phyloP scores from a whole-genome alignment of 2,888 invertebrate species.

The Heliconius ethilla region DNA sequence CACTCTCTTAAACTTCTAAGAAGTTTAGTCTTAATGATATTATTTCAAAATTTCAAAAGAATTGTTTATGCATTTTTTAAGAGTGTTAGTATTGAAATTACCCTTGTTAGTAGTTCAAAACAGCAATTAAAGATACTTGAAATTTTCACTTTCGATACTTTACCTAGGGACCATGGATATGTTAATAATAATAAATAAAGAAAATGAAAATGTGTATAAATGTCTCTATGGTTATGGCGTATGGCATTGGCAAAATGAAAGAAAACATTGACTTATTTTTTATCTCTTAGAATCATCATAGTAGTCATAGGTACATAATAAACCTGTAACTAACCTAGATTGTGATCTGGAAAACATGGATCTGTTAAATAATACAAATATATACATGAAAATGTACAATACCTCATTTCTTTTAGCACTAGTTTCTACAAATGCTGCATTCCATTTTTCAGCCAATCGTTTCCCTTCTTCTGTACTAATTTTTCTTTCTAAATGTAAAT shows the following conservation, averaged over 20 bases:
- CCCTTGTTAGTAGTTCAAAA: too few species aligned
- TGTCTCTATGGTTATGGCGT: too few species aligned
- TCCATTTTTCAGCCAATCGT: constrained; percentile 95
- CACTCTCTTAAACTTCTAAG: too few species aligned
- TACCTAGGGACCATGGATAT: too few species aligned
- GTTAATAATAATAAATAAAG: too few species aligned
- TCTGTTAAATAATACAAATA: not conserved
- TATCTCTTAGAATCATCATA: not conserved
- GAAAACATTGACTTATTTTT: constrained; percentile 1
- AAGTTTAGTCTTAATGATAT: too few species aligned
- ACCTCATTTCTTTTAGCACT: constrained; percentile 98
- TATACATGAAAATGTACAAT: constrained; percentile 28
- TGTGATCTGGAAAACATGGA: not conserved
- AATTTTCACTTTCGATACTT: too few species aligned
- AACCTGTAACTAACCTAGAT: not conserved
- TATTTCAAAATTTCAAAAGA: too few species aligned
- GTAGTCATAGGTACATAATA: not conserved
- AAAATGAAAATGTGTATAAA: too few species aligned
- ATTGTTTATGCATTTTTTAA: too few species aligned
- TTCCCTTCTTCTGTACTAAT: constrained; percentile 95
- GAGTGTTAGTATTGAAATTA: too few species aligned
- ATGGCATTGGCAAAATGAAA: not conserved
- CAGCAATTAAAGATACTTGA: too few species aligned
- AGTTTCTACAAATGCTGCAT: constrained; percentile 96
- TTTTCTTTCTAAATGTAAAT: constrained; percentile 95